Conservation (phyloP, 2,113 vertebrate species). For the Eolophus roseicapilla region DNA sequence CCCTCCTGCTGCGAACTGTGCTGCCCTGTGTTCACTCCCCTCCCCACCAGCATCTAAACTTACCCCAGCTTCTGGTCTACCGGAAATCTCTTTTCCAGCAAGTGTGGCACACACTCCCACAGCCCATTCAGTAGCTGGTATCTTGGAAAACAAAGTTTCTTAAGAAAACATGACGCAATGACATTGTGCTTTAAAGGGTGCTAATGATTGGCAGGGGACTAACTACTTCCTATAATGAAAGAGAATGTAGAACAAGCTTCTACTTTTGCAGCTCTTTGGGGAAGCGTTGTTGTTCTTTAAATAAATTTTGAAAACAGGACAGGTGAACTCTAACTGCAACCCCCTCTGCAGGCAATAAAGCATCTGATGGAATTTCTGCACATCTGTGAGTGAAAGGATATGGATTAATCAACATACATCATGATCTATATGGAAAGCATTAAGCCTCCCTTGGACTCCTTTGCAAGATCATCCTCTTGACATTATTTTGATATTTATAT, state of each 20-base stretch:
- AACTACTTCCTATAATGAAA: background rate
- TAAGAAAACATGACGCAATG: background rate
- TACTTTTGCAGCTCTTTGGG: slow-evolving; percentile 40
- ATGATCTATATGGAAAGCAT: background rate
- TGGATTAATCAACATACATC: slow-evolving; percentile 41
- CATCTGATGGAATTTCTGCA: slow-evolving; percentile 40
- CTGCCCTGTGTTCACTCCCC: background rate
- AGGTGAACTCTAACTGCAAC: slow-evolving; percentile 62
- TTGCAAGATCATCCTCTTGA: background rate
- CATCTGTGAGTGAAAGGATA: slow-evolving; percentile 46
- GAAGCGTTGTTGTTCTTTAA: slow-evolving; percentile 46
- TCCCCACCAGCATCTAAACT: background rate
- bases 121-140: background rate
- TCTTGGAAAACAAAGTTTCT: background rate
- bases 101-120: background rate
- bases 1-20: background rate
- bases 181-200: background rate
- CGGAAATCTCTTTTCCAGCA: background rate
- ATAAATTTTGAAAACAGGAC: slow-evolving; percentile 54
- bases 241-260: background rate
- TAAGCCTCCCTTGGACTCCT: background rate
- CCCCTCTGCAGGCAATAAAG: slow-evolving; percentile 67
- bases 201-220: background rate
- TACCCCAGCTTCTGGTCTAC: background rate
- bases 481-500: background rate